Evolutionary conservation across 1,140 invertebrate species (phyloP), one percentile per base, ranked within the genome.

Genomic region (Calliopsis andreniformis): DNA sequence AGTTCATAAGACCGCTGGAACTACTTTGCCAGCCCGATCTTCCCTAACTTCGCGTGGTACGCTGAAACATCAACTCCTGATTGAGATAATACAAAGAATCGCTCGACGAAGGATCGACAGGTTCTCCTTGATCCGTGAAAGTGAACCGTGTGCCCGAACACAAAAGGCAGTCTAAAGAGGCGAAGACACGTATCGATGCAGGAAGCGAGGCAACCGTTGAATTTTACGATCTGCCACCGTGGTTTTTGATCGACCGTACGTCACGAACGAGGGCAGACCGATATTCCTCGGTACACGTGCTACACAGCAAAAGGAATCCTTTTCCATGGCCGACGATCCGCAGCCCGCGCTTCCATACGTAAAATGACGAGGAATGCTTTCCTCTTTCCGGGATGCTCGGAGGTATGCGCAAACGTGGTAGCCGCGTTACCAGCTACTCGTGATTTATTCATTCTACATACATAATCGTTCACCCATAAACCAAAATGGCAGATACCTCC

Each of bases 391-490:
- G 49, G 18, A 75, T 47, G 14, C 20, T 59, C 62, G 56, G n/a
- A 68, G 77, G 66, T 80, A 72, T 78, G 58, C 72, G 81, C 79
- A 69, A 80, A 70, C 78, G 76, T 67, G 43, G 80, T 61, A 78
- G 81, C 83, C 75, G 67, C 67, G 78, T 76, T 87, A 87, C 83
- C 78, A 45, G 80, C 78, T 87, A 87, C 83, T 88, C 76, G 68
- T 89, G 86, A 90, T 90, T 90, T 90, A 90, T 90, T 90, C 86
- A 89, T 89, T 88, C 82, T 80, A 85, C 83, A 87, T 85, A 76
- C 76, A 78, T 83, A 76, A 82, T 81, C 88, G 86, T 85, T 89
- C 87, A 88, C 86, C 86, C 87, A 89, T 89, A 88, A 89, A 89
- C 68, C 86, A 87, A n/a, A 85, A 82, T 62, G 59, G 76, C 76